A percentile compares a stretch with the other conserved stretches of the same genome.
Conservation (phyloP, 2,113 vertebrate genomes). For the Ondatra zibethicus region DNA sequence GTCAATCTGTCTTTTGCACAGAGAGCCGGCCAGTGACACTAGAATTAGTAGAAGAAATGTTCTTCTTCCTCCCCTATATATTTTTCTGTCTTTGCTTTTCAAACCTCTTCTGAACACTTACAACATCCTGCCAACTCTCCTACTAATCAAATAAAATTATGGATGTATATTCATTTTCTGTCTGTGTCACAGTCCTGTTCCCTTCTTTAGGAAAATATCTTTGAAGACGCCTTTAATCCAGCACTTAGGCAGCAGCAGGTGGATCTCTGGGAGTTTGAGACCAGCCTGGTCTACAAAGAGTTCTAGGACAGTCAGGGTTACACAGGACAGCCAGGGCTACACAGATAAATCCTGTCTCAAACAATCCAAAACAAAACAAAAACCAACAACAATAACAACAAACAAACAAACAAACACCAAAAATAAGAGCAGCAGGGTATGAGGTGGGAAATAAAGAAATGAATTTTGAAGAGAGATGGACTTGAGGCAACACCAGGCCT, state of each 20-base stretch:
- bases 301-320: no score
- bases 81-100: not conserved
- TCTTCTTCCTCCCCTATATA: not conserved
- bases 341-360: not conserved
- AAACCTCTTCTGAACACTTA: not conserved
- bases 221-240: not conserved
- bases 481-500: not conserved
- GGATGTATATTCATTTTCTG: not conserved
- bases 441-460: not conserved
- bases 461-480: not conserved
- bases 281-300: not conserved
- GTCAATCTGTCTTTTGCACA: not conserved
- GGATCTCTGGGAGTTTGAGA: not conserved
- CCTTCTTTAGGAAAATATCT: not conserved
- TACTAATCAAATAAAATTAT: conserved; percentile 42
- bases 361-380: not conserved
- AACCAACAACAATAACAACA: not conserved
- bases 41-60: not conserved
- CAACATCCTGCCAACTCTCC: not conserved
- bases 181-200: not conserved
- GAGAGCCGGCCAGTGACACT: not conserved
- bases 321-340: not conserved
- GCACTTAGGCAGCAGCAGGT: not conserved
- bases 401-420: not conserved
- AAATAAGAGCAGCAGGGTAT: not conserved